Base-by-base conservation (phyloP, 2,113 vertebrate species). In the Tachycineta bicolor region DNA sequence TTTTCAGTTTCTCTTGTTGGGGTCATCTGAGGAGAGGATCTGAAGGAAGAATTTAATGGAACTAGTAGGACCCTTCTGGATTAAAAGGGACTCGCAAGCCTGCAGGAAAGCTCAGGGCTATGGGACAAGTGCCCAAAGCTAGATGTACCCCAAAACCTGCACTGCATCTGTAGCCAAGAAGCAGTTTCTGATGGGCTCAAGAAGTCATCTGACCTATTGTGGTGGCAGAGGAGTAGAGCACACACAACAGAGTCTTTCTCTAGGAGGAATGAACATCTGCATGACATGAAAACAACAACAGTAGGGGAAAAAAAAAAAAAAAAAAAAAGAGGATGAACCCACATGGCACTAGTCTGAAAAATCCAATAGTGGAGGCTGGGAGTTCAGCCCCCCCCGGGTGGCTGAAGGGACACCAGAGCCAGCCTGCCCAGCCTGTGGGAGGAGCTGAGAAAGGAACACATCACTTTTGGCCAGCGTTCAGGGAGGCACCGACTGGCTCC, bases 181-280 rank as follows among this genome's bases (percentile, higher is more conserved):
- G 41, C 15, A n/a, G 20, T 52, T 91, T 56, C 34, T 16, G 47
- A 62, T 10, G 29, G n/a, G 44, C 20, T 86, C n/a, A 69, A 41
- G 55, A 91, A 69, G 52, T 85, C 80, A 90, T 83, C 73, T 55
- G 85, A 83, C n/a, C 28, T 71, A 24, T 34, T 71, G 70, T 23
- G 39, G 34, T 13, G 2, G 25, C 5, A 5, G 52, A 67, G 33
- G 25, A 82, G n/a, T 41, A 67, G 14, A 79, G 56, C 44, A 64
- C 14, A 34, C 37, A 93, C 86, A 95, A 80, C 41, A 78, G n/a
- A 8, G 25, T 23, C 88, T 88, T 96, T 96, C 64, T 93, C 60
- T 64, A 52, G 62, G 17, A 75, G 23, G 41, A 88, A 78, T 8
- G 26, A 94, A 71, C 90, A 88, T 87, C 88, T 88, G 68, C 62